Conservation (phyloP, 1,140 invertebrate species). For the Eulimnadia texana region DNA sequence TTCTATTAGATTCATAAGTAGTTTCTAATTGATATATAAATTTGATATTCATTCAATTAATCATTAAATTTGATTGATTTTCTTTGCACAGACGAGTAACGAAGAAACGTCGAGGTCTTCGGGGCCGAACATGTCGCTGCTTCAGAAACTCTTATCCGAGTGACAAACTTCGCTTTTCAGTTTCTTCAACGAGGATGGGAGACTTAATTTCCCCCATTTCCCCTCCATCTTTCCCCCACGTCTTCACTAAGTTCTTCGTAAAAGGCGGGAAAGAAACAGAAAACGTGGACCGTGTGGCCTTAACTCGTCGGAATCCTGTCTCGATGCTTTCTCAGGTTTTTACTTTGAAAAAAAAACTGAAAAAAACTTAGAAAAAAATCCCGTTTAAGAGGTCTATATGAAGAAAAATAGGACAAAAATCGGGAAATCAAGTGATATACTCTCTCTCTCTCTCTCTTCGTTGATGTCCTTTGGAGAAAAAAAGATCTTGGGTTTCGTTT, state of each 20-base stretch:
- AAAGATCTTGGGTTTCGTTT: too few species aligned
- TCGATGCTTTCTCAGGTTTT: not conserved
- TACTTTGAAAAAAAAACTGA: too few species aligned
- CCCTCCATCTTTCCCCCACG: not conserved
- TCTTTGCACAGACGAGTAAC: constrained; percentile 49
- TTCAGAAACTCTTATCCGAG: constrained; percentile 62
- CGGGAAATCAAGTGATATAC: too few species aligned
- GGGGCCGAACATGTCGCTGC: constrained; percentile 48
- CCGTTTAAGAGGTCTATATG: not conserved
- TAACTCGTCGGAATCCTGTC: not conserved
- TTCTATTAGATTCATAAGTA: too few species aligned
- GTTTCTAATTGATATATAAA: not conserved
- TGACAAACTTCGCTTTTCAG: constrained; percentile 28
- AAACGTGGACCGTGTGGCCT: not conserved
- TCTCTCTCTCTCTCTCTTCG: too few species aligned
- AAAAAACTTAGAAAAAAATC: too few species aligned
- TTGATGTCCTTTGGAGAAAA: too few species aligned
- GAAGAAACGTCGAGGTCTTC: constrained; percentile 47
- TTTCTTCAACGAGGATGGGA: too few species aligned
- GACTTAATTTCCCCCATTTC: not conserved
- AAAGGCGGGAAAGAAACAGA: not conserved
- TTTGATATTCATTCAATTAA: not conserved
- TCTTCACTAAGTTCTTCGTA: not conserved
- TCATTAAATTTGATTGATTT: constrained; percentile 15
- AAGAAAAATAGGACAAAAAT: not conserved